Evolutionary conservation across 2,888 invertebrate species (phyloP).

Genomic region (Rhimphoctona megacephalus): DNA sequence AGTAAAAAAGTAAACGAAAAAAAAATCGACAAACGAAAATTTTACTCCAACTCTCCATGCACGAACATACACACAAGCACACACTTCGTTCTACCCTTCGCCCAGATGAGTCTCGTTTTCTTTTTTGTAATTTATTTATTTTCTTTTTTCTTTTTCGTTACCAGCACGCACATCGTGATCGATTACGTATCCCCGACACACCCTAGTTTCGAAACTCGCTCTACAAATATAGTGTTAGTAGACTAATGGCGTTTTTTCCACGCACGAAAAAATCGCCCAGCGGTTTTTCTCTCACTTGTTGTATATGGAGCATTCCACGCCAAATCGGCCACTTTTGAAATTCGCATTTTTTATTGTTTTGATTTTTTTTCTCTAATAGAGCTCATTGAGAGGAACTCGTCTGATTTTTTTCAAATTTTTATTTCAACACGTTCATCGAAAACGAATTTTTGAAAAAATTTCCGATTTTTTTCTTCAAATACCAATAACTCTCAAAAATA

Average conservation of each 20-base stretch:
- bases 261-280: conserved; percentile 27
- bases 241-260: conserved; percentile 19
- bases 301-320: too few relatives aligned
- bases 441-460: too few relatives aligned
- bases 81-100: conserved; percentile 1
- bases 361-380: too few relatives aligned
- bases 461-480: too few relatives aligned
- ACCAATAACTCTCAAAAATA: too few relatives aligned
- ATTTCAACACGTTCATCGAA: too few relatives aligned
- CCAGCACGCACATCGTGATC: conserved; percentile 55
- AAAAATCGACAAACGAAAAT: conserved; percentile 27
- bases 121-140: conserved; percentile 7
- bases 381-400: too few relatives aligned
- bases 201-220: conserved; percentile 25
- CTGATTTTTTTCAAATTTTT: too few relatives aligned
- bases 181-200: conserved; percentile 59
- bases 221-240: conserved; percentile 6
- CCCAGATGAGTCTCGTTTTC: conserved; percentile 7
- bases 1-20: not conserved
- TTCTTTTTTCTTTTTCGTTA: conserved; percentile 37
- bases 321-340: too few relatives aligned
- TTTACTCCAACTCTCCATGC: conserved; percentile 15
- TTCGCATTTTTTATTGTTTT: too few relatives aligned
- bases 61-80: not conserved
- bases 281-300: not conserved